A percentile compares a stretch with the other conserved stretches of the same genome.
Conservation (phyloP, 2,113 vertebrate genomes). For the Tupaia tana region DNA sequence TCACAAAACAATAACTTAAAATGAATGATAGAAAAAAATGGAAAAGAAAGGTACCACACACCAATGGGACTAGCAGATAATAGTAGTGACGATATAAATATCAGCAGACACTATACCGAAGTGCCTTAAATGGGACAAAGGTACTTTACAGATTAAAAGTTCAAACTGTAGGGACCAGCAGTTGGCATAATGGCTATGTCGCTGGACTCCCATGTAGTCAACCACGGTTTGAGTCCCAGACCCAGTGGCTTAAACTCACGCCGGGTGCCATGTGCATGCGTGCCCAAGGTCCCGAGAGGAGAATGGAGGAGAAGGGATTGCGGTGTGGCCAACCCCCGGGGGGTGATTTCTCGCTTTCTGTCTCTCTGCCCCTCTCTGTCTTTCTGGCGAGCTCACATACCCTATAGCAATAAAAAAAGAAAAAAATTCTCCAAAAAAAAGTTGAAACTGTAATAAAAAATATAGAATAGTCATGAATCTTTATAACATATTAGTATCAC, state of each 20-base stretch:
- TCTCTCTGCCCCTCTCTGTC: no score
- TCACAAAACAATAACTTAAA: not conserved
- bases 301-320: no score
- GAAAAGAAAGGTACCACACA: not conserved
- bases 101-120: constrained; percentile 11
- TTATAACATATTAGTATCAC: not conserved
- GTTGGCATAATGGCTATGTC: no score
- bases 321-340: no score
- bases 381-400: no score
- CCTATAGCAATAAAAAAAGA: no score
- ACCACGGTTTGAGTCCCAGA: no score
- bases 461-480: not conserved
- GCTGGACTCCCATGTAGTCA: no score
- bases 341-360: no score
- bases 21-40: not conserved
- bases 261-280: no score
- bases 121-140: not conserved
- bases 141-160: not conserved
- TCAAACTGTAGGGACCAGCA: not conserved
- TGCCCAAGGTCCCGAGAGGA: no score
- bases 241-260: no score
- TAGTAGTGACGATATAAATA: not conserved
- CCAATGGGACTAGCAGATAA: not conserved
- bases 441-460: not conserved
- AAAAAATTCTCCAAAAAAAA: not conserved